Evolutionary conservation across 2,888 invertebrate species (phyloP).

Genomic region (Sepiola atlantica): DNA sequence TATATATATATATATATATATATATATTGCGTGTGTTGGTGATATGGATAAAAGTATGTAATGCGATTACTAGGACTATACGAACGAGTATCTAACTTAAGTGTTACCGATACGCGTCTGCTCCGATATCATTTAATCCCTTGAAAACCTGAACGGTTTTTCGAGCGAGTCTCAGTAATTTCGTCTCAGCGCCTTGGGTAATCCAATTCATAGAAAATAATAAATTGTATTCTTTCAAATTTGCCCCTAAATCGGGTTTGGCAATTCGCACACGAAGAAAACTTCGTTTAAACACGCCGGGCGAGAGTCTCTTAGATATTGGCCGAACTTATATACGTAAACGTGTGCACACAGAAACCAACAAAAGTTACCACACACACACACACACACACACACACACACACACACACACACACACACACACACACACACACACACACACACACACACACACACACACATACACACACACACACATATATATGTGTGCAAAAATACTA

Average conservation of each 20-base stretch:
- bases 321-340: neutral
- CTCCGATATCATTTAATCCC: neutral
- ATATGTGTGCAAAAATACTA: too few relatives aligned
- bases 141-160: neutral
- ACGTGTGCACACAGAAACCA: neutral
- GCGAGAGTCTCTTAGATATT: neutral
- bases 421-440: neutral
- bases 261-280: constrained; percentile 15
- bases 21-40: neutral
- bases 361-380: too few relatives aligned
- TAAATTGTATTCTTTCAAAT: constrained; percentile 32
- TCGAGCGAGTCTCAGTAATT: neutral
- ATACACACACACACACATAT: neutral
- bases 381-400: too few relatives aligned
- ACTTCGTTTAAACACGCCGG: neutral
- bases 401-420: too few relatives aligned
- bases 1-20: too few relatives aligned
- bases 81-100: neutral
- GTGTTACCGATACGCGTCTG: neutral
- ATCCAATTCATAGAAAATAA: constrained; percentile 32
- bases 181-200: constrained; percentile 3
- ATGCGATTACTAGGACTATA: neutral
- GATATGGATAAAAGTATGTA: neutral
- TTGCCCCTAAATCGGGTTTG: constrained; percentile 2
- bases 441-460: neutral